Evolutionary conservation across 2,113 vertebrate species (phyloP), one percentile per base, ranked within the genome.

Genomic region (Mohoua ochrocephala): DNA sequence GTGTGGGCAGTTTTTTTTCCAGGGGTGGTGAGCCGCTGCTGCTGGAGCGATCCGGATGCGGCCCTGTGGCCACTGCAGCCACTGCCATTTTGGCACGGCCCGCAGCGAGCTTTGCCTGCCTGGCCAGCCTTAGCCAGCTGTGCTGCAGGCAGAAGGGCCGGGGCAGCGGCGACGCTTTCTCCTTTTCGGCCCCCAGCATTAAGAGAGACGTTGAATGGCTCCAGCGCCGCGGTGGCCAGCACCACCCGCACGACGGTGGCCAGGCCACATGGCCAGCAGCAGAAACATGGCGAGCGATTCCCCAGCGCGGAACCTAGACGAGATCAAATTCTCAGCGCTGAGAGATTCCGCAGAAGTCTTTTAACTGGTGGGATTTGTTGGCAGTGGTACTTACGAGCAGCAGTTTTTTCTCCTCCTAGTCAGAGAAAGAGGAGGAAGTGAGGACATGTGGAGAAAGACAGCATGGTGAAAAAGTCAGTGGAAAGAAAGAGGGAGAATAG

Each of bases 261-360:
- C n/a, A 12, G 23, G 57, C n/a, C 7, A 0, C 3, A 6, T 17
- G 15, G 15, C 23, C 5, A 2, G 23, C 23, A 37, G 15, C 3
- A 24, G 24, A 27, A 60, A 18, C 35, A 59, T 17, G n/a, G n/a
- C 1, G 15, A 60, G 10, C 1, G 2, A 37, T 26, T 37, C 10
- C n/a, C n/a, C n/a, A 17, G 2, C 0, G 3, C 1, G 7, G n/a
- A 59, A 37, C 23, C 23, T 26, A 26, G 23, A 37, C 3, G 7
- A 59, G 23, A 37, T 27, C n/a, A 27, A 37, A 5, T 26, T 37
- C n/a, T 37, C 35, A 37, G 57, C 1, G 1, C 57, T 37, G 23
- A 2, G 1, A 60, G n/a, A 37, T 37, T 15, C 57, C 7, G 7
- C n/a, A 37, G 10, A 37, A 37, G 15, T 37, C 23, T 35, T 26